A percentile compares a stretch with the other conserved stretches of the same genome.
These are phyloP conservation scores for Paramuricea clavata DNA, from an alignment of 92 coral and sea anemone genomes.

Conservation along the genomic window DNA sequence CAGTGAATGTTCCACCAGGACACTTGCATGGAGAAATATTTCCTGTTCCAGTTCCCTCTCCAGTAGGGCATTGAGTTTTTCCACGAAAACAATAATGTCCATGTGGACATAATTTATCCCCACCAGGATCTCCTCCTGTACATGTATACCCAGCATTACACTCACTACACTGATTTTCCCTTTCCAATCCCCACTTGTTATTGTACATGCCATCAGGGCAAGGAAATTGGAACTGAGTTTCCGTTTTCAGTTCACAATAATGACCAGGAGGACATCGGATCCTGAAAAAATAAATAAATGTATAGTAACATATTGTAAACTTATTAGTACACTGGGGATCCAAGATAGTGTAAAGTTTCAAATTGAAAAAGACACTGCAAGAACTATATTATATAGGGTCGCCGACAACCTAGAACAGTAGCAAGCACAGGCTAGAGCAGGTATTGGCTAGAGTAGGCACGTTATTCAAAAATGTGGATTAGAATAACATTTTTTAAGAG, in stretches of 20 bases:
- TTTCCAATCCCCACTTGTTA: slow-evolving; percentile 77
- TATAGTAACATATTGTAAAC: background rate
- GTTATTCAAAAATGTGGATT: too few relatives aligned
- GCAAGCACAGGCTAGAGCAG: too few relatives aligned
- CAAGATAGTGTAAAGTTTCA: too few relatives aligned
- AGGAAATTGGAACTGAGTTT: slow-evolving; percentile 80
- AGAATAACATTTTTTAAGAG: too few relatives aligned
- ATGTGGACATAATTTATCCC: slow-evolving; percentile 84
- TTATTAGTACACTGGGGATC: background rate
- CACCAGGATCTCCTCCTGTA: slow-evolving; percentile 83
- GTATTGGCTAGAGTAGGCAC: too few relatives aligned
- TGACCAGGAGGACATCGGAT: slow-evolving; percentile 96
- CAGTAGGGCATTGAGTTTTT: background rate
- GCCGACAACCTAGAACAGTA: too few relatives aligned
- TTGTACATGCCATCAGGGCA: slow-evolving; percentile 85
- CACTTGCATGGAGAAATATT: slow-evolving; percentile 63
- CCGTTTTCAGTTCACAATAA: slow-evolving; percentile 82
- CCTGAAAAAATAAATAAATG: slow-evolving; percentile 45
- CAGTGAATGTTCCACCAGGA: slow-evolving; percentile 86
- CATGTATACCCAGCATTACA: slow-evolving; percentile 88
- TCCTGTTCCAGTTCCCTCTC: slow-evolving; percentile 52
- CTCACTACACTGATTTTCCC: slow-evolving; percentile 78
- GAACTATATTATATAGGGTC: too few relatives aligned
- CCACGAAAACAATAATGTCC: slow-evolving; percentile 81
- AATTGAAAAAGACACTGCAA: too few relatives aligned